Evolutionary conservation across 2,797 vertebrate genomes (phyloP), one percentile per base, ranked within the genome.

Genomic region (Fundulus diaphanus): DNA sequence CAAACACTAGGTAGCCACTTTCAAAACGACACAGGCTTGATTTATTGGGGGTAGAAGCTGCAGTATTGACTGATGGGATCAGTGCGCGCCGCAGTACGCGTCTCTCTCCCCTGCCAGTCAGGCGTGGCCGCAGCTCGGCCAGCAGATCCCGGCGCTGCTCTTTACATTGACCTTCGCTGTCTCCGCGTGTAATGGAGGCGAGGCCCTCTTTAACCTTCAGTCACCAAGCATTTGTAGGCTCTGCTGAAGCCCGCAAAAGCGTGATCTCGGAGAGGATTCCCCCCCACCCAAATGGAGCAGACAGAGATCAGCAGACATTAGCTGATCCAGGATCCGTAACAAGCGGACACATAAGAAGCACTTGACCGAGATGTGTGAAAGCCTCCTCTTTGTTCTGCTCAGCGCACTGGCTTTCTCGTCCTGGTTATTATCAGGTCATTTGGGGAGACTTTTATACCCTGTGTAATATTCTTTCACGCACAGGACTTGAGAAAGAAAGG

Each of bases 81-180:
- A 63, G 15, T 57, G 16, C 27, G 11, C 2, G 0, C 27, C 13
- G 12, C 56, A 20, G 18, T 20, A 35, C 11, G 31, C 69, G 51
- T 74, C 59, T 81, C n/a, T 68, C 4, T 27, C 3, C 49, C 35
- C 37, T 27, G 20, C 22, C 74, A 72, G 73, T 70, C 82, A 73
- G 42, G 68, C 85, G 67, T 15, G 59, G 46, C 15, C 33, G 29
- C 27, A 57, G 54, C 54, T 57, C 54, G 29, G 6, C 15, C 13
- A 18, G 15, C 54, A 57, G 54, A 57, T 57, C 54, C 54, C 2
- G 27, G 54, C 29, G 27, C 57, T 87, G 86, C 82, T 90, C 88
- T 93, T 93, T 93, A 92, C 91, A 85, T 92, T 93, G 91, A 94
- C 92, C 91, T 93, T 93, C 92, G 82, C 84, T 82, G 83, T 90